Base-by-base conservation (phyloP, 1,140 invertebrate species). In the Lasioglossum baleicum region DNA sequence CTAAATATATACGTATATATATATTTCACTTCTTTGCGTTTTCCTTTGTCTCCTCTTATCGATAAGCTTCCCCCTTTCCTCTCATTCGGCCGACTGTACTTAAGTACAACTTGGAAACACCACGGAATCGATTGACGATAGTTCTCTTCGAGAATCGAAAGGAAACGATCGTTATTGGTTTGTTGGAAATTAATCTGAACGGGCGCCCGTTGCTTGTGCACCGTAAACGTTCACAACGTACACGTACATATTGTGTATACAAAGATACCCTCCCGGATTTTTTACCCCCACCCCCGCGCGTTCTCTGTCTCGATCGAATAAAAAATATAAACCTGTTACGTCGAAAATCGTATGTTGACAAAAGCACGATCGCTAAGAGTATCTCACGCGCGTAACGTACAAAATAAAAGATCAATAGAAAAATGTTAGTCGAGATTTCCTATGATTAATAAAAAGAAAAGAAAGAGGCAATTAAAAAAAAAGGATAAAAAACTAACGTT, bases 41-140 rank as follows among this genome's bases (percentile, higher is more conserved):
- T n/a, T 17, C 22, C 17, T n/a, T 20, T 40, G n/a, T 42, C 26
- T 6, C 35, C 15, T 53, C 22, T 40, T 7, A 0, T 22, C 22
- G 40, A 56, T 26, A 56, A 69, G 11, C 35, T 13, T 42, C 15
- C 56, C 56, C 42, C 6, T 31, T 7, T 7, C 40, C n/a, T n/a
- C 22, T 51, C 2, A 15, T 31, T 2, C 4, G 13, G 4, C 17
- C 22, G n/a, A 67, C 31, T n/a, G 8, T 68, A 26, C 26, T 26
- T 26, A 40, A 65, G 26, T 48, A 42, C 48, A 40, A 35, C 51
- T 61, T 63, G 44, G 31, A 70, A 15, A 31, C 42, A 10, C 8
- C 53, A 35, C 26, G 44, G 51, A 74, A 80, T 64, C 58, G 51
- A 65, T 64, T 26, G 67, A 83, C 78, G 58, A 81, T 77, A 83